Evolutionary conservation across 2,113 vertebrate genomes (phyloP), one percentile per base, ranked within the genome.

Genomic region (Embiotoca jacksoni): DNA sequence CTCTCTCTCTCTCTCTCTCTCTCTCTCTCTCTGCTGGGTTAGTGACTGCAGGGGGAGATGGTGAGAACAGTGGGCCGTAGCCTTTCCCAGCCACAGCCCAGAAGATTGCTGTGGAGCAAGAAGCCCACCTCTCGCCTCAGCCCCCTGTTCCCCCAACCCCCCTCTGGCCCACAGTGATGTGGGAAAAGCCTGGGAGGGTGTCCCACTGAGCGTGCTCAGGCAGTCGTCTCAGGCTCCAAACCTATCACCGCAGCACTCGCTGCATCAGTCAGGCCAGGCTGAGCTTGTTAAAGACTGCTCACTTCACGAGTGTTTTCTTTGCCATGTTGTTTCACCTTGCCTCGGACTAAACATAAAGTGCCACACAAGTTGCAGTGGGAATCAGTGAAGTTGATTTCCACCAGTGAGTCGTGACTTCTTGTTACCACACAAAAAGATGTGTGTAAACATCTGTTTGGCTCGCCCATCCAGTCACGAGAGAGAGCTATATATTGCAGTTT

Each of bases 71-170:
- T 71, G 89, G 83, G 89, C 80, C 82, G 50, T 73, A 78, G 92
- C 72, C 44, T 93, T 95, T 95, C 95, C 95, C 95, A 95, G 92
- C 94, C 89, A 88, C 88, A 84, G 85, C 92, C 92, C 92, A 90
- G 73, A 88, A 92, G 93, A 93, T 92, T 91, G 80, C 80, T 87
- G 56, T 49, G 84, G 83, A 91, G 82, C 86, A 55, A 75, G 69
- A 67, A 91, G 77, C 83, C 91, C 90, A 90, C 87, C 90, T 87
- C 91, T 81, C 8, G 83, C 88, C 81, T 86, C 87, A 54, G 75
- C 69, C 83, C 71, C 71, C 61, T 41, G 46, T 57, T 68, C 84
- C 68, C 67, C 63, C n/a, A 76, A 78, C 59, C 61, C 14, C 11
- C 77, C 82, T 54, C 63, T 7, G 54, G 74, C 77, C 83, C 85